phyloP scores from a whole-genome alignment of 2,888 invertebrate species.

The Phania funesta region DNA sequence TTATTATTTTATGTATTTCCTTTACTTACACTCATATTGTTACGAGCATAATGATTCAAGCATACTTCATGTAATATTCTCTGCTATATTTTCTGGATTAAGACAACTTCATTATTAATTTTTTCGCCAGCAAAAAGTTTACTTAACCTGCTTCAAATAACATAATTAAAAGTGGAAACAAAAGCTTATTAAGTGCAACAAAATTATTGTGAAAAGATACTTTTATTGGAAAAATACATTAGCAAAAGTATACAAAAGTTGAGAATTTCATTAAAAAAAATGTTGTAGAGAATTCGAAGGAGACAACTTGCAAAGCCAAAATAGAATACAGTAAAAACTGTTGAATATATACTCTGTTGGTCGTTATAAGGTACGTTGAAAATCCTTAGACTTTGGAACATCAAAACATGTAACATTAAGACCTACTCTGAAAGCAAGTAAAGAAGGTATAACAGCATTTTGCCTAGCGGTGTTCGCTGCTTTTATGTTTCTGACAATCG shows the following conservation, averaged over 20 bases:
- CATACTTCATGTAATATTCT: conserved; percentile 2
- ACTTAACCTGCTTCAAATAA: conserved; percentile 28
- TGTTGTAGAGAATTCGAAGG: no score
- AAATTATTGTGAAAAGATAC: conserved; percentile 10
- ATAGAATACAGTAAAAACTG: no score
- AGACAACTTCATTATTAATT: neutral
- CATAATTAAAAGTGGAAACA: conserved; percentile 14
- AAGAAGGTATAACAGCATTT: no score
- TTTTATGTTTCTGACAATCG: no score
- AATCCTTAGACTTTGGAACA: no score
- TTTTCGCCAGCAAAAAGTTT: neutral
- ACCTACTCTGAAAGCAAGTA: no score
- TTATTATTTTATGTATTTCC: conserved; percentile 35
- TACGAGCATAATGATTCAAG: conserved; percentile 52
- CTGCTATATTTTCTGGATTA: conserved; percentile 10
- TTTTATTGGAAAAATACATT: neutral
- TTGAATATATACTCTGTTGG: no score
- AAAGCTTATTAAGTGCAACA: conserved; percentile 20
- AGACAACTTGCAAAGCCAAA: no score
- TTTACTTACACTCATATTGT: conserved; percentile 10
- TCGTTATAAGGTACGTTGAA: no score
- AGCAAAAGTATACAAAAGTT: neutral
- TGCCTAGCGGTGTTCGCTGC: no score
- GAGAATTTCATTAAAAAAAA: conserved; percentile 7
- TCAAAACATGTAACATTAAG: no score